Evolutionary conservation across 2,113 vertebrate genomes (phyloP).

Genomic region (Seriola aureovittata): DNA sequence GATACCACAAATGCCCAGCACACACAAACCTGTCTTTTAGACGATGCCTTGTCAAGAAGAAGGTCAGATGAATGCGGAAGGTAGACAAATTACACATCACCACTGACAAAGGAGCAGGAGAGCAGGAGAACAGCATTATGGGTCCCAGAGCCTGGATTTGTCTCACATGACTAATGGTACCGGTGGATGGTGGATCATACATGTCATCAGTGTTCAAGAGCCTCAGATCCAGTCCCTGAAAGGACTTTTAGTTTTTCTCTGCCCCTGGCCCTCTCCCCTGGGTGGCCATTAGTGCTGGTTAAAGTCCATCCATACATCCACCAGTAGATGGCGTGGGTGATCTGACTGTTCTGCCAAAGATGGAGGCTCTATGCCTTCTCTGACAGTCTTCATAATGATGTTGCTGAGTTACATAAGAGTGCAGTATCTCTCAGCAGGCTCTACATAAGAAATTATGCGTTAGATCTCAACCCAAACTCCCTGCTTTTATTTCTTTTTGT

Average conservation of each 20-base stretch:
- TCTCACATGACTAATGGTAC: conserved; percentile 75
- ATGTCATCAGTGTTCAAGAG: conserved; percentile 66
- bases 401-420: conserved; percentile 84
- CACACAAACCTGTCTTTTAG: conserved; percentile 67
- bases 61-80: conserved; percentile 72
- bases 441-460: conserved; percentile 76
- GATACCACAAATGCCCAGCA: conserved; percentile 50
- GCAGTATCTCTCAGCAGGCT: conserved; percentile 81
- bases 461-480: conserved; percentile 74
- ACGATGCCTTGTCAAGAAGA: conserved; percentile 65
- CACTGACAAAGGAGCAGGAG: conserved; percentile 58
- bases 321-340: conserved; percentile 86
- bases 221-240: conserved; percentile 60
- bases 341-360: conserved; percentile 70
- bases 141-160: conserved; percentile 61
- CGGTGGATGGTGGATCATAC: conserved; percentile 64
- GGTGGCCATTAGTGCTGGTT: conserved; percentile 74
- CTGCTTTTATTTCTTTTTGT: conserved; percentile 70
- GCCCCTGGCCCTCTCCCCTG: conserved; percentile 58
- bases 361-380: conserved; percentile 55
- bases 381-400: conserved; percentile 81
- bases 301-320: conserved; percentile 52
- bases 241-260: conserved; percentile 53
- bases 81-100: conserved; percentile 74
- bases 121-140: conserved; percentile 30